Percentiles rank a stretch among this genome's conserved stretches.
Evolutionary conservation across 2,888 invertebrate species (phyloP).

Genomic region (Pegoplata infirma): DNA sequence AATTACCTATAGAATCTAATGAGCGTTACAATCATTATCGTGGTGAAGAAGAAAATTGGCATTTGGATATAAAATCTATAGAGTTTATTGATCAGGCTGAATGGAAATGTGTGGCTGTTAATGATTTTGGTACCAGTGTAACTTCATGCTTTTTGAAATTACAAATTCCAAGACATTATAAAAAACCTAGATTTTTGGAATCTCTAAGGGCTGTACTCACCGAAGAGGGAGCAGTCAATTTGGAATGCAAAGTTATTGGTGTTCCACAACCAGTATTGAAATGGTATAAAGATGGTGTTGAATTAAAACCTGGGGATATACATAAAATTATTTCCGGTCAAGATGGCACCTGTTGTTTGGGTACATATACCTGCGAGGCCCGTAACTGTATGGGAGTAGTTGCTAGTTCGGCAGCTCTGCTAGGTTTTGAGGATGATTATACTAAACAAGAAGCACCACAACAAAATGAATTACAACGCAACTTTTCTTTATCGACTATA

Average conservation of each 20-base stretch:
- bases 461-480: slow-evolving; percentile 81
- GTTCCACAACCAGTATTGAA: slow-evolving; percentile 93
- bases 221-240: slow-evolving; percentile 91
- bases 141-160: slow-evolving; percentile 92
- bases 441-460: slow-evolving; percentile 78
- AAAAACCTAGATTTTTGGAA: slow-evolving; percentile 92
- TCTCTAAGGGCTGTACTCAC: slow-evolving; percentile 90
- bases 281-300: slow-evolving; percentile 95
- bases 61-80: slow-evolving; percentile 85
- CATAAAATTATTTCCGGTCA: slow-evolving; percentile 93
- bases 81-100: slow-evolving; percentile 93
- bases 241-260: slow-evolving; percentile 95
- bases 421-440: slow-evolving; percentile 89
- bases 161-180: slow-evolving; percentile 91
- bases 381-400: slow-evolving; percentile 94
- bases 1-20: slow-evolving; percentile 85
- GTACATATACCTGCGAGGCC: slow-evolving; percentile 94
- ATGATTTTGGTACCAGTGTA: slow-evolving; percentile 92
- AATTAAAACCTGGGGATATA: slow-evolving; percentile 93
- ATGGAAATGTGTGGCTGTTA: slow-evolving; percentile 94
- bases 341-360: slow-evolving; percentile 93
- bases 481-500: slow-evolving; percentile 92
- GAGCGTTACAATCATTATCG: slow-evolving; percentile 84
- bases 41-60: slow-evolving; percentile 85
- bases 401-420: slow-evolving; percentile 90